A percentile compares a stretch with the other conserved stretches of the same genome.
phyloP scores from a whole-genome alignment of 2,888 invertebrate genomes.

The Reticulitermes lucifugus region DNA sequence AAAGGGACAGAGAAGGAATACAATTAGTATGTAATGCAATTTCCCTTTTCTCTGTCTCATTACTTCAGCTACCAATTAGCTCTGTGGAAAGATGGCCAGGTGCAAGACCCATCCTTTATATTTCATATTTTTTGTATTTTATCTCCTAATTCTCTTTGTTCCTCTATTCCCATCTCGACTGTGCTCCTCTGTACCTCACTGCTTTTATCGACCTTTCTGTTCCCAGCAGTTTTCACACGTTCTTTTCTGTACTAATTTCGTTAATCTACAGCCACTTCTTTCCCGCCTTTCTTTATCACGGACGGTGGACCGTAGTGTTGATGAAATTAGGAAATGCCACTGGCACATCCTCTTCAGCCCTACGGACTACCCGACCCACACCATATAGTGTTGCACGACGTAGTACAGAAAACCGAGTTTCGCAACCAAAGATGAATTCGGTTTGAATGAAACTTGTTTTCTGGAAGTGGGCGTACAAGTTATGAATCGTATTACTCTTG shows the following conservation, averaged over 20 bases:
- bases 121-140: not conserved
- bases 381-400: not conserved
- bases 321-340: slow-evolving; percentile 2
- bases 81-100: not conserved
- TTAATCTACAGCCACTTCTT: not conserved
- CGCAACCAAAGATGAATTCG: not conserved
- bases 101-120: not conserved
- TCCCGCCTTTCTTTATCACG: slow-evolving; percentile 8
- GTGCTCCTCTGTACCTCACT: not conserved
- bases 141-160: not conserved
- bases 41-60: not conserved
- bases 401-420: not conserved
- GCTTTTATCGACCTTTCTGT: not conserved
- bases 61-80: not conserved
- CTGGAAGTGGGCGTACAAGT: no score
- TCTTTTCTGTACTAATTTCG: slow-evolving; percentile 4
- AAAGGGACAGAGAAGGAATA: no score
- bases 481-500: no score
- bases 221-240: not conserved
- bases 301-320: not conserved
- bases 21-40: not conserved
- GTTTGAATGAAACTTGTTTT: not conserved
- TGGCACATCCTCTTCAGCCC: not conserved
- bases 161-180: not conserved
- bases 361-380: not conserved